Conservation (phyloP, 1,140 invertebrate genomes). For the Drosophila sulfurigaster region DNA sequence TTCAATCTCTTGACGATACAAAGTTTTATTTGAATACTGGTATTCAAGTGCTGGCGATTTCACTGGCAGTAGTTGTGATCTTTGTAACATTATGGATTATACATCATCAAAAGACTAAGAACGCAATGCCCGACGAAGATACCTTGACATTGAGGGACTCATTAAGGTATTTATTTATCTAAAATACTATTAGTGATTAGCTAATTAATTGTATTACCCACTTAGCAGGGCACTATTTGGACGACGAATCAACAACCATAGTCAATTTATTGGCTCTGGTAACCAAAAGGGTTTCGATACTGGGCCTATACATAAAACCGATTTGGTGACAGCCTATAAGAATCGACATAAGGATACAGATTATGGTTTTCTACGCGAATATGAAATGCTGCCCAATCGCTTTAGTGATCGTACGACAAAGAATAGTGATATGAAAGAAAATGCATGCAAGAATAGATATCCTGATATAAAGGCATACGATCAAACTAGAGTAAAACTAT, state of each 20-base stretch:
- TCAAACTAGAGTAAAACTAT: conserved; percentile 94
- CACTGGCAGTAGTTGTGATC: conserved; percentile 88
- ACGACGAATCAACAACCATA: conserved; percentile 77
- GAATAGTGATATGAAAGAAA: conserved; percentile 94
- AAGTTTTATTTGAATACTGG: conserved; percentile 82
- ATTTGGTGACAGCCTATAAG: conserved; percentile 90
- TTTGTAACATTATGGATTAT: conserved; percentile 89
- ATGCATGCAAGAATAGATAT: conserved; percentile 94
- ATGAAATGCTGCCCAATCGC: conserved; percentile 93
- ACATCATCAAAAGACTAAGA: conserved; percentile 89
- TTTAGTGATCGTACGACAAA: conserved; percentile 94
- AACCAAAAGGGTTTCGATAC: conserved; percentile 91
- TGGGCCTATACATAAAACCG: conserved; percentile 90
- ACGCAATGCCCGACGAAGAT: conserved; percentile 91
- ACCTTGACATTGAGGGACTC: conserved; percentile 90
- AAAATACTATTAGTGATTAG: not conserved
- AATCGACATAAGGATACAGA: conserved; percentile 94
- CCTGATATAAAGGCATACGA: conserved; percentile 97
- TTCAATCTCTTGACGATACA: conserved; percentile 59
- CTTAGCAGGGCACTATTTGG: conserved; percentile 73
- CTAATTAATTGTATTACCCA: not conserved
- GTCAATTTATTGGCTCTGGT: conserved; percentile 77
- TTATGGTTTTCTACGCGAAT: conserved; percentile 95
- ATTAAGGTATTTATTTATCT: conserved; percentile 86
- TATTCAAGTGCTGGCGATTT: conserved; percentile 87